Conservation (phyloP, 2,888 invertebrate species). For the Spodoptera picta region DNA sequence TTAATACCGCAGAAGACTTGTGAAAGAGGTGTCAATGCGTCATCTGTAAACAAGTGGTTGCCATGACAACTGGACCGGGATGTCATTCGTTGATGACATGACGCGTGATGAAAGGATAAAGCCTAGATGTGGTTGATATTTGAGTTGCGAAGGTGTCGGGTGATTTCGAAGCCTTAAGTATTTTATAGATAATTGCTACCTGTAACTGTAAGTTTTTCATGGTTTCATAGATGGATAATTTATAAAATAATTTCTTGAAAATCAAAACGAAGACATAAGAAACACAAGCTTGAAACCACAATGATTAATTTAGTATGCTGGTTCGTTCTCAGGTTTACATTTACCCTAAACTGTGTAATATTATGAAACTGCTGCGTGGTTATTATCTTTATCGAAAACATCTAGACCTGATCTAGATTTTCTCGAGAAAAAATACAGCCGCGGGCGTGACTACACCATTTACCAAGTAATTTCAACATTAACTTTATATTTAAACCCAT, state of each 20-base stretch:
- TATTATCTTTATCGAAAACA: slow-evolving; percentile 38
- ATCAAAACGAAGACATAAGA: no score
- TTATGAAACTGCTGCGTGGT: slow-evolving; percentile 24
- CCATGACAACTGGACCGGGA: slow-evolving; percentile 41
- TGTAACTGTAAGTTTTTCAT: no score
- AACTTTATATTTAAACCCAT: slow-evolving; percentile 51
- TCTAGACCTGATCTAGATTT: slow-evolving; percentile 52
- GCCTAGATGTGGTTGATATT: slow-evolving; percentile 58
- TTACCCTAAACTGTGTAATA: slow-evolving; percentile 8
- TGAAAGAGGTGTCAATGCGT: slow-evolving; percentile 64
- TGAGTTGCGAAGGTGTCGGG: not conserved
- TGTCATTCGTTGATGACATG: slow-evolving; percentile 67
- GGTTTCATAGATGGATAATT: no score
- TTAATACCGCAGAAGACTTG: slow-evolving; percentile 62
- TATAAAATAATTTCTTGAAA: no score
- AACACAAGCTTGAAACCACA: no score
- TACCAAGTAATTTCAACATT: slow-evolving; percentile 52
- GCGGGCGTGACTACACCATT: slow-evolving; percentile 46
- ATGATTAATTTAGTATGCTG: no score
- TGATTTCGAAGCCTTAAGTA: no score
- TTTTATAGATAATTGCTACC: no score
- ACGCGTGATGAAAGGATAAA: slow-evolving; percentile 74
- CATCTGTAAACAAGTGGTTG: slow-evolving; percentile 30
- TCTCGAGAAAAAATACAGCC: slow-evolving; percentile 45
- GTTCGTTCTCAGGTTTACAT: slow-evolving; percentile 1